Percentiles rank a stretch among this genome's conserved stretches.
Conservation (phyloP, 2,888 invertebrate species). For the Coenonympha arcania region DNA sequence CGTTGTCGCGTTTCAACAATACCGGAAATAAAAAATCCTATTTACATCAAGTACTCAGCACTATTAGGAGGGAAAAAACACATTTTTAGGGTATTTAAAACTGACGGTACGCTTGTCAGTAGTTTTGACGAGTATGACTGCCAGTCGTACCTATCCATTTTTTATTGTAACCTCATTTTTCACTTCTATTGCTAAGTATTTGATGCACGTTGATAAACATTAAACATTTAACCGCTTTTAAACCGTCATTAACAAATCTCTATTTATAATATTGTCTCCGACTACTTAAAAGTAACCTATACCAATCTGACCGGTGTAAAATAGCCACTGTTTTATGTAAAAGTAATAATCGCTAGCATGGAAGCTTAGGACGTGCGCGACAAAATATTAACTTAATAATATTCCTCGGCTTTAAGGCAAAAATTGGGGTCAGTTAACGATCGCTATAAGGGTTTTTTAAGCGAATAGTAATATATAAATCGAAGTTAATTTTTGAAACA, state of each 20-base stretch:
- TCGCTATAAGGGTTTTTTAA: no score
- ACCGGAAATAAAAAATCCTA: conserved; percentile 27
- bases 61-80: no score
- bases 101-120: no score
- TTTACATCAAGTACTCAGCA: no score
- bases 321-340: conserved; percentile 17
- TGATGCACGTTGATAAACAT: no score
- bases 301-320: conserved; percentile 7
- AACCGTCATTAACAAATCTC: conserved; percentile 23
- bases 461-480: no score
- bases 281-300: conserved; percentile 13
- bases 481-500: background rate
- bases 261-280: conserved; percentile 21
- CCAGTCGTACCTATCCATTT: no score
- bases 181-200: no score
- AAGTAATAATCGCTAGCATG: conserved; percentile 15
- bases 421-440: no score
- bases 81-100: no score
- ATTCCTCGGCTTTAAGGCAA: conserved; percentile 11
- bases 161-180: no score
- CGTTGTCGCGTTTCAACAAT: conserved; percentile 24
- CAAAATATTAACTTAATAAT: conserved; percentile 12
- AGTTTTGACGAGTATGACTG: no score
- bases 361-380: conserved; percentile 4
- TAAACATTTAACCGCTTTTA: conserved; percentile 21